Evolutionary conservation across 2,888 invertebrate species (phyloP).

Genomic region (Watsonalla cultraria): DNA sequence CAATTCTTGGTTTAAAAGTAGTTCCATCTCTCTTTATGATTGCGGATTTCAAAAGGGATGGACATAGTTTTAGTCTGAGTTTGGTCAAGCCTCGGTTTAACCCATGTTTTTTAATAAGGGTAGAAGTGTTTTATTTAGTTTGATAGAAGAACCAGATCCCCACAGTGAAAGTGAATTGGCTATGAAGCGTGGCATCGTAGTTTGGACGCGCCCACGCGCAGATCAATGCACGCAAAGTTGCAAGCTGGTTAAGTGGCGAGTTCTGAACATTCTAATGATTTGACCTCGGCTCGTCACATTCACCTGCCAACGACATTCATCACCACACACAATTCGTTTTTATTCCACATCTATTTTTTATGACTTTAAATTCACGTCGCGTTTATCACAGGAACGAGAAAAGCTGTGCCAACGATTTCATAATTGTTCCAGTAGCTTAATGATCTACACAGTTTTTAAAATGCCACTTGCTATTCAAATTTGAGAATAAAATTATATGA

Average conservation of each 20-base stretch:
- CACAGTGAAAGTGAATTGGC: too few species aligned
- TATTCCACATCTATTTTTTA: not conserved
- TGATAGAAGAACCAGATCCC: too few species aligned
- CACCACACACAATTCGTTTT: conserved; percentile 4
- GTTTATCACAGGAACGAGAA: not conserved
- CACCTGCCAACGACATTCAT: conserved; percentile 27
- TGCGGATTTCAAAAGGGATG: too few species aligned
- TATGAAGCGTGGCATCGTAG: conserved; percentile 22
- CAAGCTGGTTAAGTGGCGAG: conserved; percentile 15
- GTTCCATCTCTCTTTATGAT: too few species aligned
- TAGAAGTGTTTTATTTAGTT: too few species aligned
- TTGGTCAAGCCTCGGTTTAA: too few species aligned
- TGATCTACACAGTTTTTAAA: not conserved
- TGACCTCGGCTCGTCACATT: conserved; percentile 43
- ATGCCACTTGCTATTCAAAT: not conserved
- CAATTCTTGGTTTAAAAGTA: too few species aligned
- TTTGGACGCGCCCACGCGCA: conserved; percentile 37
- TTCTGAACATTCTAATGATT: conserved; percentile 33
- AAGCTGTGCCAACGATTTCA: not conserved
- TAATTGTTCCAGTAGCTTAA: not conserved
- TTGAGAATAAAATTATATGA: too few species aligned
- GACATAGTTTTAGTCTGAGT: too few species aligned
- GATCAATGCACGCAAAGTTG: conserved; percentile 34
- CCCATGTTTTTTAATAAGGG: too few species aligned
- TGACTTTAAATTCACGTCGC: not conserved